Evolutionary conservation across 2,888 invertebrate genomes (phyloP), one percentile per base, ranked within the genome.

Genomic region (Xanthorhoe designata): DNA sequence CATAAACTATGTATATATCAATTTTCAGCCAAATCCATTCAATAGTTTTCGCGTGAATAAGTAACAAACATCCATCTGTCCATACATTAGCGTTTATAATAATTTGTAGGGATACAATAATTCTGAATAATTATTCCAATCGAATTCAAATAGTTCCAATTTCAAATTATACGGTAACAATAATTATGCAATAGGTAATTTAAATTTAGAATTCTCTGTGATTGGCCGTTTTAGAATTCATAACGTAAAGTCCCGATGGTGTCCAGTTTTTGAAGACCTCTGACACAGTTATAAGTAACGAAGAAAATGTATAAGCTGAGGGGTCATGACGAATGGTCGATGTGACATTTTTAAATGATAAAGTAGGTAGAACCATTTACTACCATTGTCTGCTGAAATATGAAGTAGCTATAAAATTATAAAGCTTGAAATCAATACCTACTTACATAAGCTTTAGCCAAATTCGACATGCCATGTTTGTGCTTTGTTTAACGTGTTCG

Each of bases 171-270:
- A 58, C 45, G 7, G 61, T 63, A 70, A 78, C 76, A 81, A n/a
- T n/a, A n/a, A 83, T 85, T 82, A 83, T 75, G 70, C 68, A 75
- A 75, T 80, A 84, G 85, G 71, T 73, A 68, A 76, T 86, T 86
- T 72, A 72, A 84, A 85, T 86, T 85, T 80, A 75, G 81, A 84
- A 85, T 82, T 78, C 76, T 70, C 56, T 60, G 72, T 80, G 78
- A 87, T 85, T 87, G 85, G 85, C 15, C n/a, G 32, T 35, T 61
- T 50, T 24, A 52, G 24, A 56, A 62, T 51, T 55, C 24, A 32
- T 61, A 10, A 49, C 32, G 35, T 50, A 19, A 42, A 5, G 38
- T 45, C n/a, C 32, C 13, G 29, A 18, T 17, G 24, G 24, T 8
- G 15, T 7, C 61, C 50, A 55, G 49, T 19, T 38, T 54, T 15